Evolutionary conservation across 2,888 invertebrate species (phyloP), one percentile per base, ranked within the genome.

Genomic region (Eudemis profundana): DNA sequence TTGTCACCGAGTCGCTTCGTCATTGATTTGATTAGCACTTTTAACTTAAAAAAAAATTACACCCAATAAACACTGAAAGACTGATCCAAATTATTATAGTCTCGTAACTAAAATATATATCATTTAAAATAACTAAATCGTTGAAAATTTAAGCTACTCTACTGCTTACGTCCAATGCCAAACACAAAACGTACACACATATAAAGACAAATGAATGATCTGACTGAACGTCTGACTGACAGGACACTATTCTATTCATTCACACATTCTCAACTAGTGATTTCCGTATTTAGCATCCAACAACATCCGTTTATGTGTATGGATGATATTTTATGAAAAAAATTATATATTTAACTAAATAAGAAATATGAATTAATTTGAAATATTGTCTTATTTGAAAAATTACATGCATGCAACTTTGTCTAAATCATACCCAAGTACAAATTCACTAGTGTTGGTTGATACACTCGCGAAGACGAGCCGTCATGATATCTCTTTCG

Each of bases 1-100:
- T 46, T 51, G 65, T 60, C 65, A 60, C 59, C 38, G 46, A 65
- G 46, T 60, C 51, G 51, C 60, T 40, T 53, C 59, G 65, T 65
- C 65, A 65, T 60, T 44, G 57, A 64, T 44, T 59, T 38, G 42
- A 64, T 64, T 50, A 33, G 17, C 33, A 54, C 53, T 36, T 62
- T 42, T 36, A 59, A 59, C 46, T 47, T 46, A 21, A n/a, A 21
- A 19, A 10, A 33, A 23, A 21, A 14, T 29, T 14, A n/a, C 14
- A 21, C 14, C 14, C 21, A 14, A 46, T 27, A 44, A 27, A 29
- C 56, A 56, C 27, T 56, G 29, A 1, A 1, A 27, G 17, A 17
- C 8, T 7, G n/a, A 29, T 44, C 7, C 15, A 8, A 19, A 12
- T 19, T 21, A n/a, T 5, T 10, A 21, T 40, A 17, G 7, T 29